Base-by-base conservation (phyloP, 2,113 vertebrate genomes). In the Tyto alba region DNA sequence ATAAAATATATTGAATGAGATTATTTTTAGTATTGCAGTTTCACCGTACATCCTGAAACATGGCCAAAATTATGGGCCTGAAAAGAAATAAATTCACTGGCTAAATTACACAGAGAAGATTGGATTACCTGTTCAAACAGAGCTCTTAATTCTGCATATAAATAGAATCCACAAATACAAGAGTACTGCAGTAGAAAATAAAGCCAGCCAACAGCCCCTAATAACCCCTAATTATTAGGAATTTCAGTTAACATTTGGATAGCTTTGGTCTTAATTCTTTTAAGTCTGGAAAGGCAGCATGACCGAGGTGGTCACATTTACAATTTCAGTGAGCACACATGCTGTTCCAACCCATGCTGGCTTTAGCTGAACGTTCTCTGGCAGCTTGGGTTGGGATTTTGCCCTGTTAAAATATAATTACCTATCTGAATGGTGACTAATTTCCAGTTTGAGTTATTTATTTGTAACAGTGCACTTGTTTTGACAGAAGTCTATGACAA, bases 201-300 rank as follows among this genome's bases (percentile, higher is more conserved):
- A 92, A 96, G 71, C 71, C 62, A 92, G 64, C 57, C 84, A 95
- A 80, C 23, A 79, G 57, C 41, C 55, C 50, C 55, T 96, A 94
- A 96, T 89, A 94, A 72, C 57, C 78, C 55, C 81, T 94, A 93
- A 95, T 95, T 95, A 91, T 92, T 77, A 94, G 89, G 71, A 78
- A 77, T 68, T 95, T 95, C 95, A 93, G 94, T 89, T 96, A 93
- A 93, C 89, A 95, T 95, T 96, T 97, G 94, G 89, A 92, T 57
- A 91, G 96, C 87, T 92, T 95, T 96, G 77, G 34, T 96, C 77
- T 92, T 95, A 95, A 96, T 94, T 93, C 88, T 96, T 95, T 95
- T 92, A 95, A 76, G 66, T 96, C 64, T 93, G 87, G 89, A 88
- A 86, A 96, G 89, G 84, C 80, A 93, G 90, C 76, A 30, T 62